Evolutionary conservation across 2,113 vertebrate genomes (phyloP).

Genomic region (Nothobranchius furzeri): DNA sequence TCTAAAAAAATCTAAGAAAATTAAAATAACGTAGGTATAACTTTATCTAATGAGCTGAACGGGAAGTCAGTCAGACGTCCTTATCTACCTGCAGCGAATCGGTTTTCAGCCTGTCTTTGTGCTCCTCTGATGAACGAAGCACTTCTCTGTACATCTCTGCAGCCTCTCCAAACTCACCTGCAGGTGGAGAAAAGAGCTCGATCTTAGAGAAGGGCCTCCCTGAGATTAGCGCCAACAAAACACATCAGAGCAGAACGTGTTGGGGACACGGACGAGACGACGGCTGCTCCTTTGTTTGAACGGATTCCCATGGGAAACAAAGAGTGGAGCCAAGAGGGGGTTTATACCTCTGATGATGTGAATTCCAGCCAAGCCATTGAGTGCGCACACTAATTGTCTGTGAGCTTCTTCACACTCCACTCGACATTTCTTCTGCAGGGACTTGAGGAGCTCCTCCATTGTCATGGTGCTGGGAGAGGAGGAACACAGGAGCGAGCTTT

Average conservation of each 20-base stretch:
- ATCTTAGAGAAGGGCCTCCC: conserved; percentile 11
- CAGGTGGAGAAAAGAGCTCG: conserved; percentile 9
- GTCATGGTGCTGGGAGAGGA: conserved; percentile 90
- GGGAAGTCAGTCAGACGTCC: no score
- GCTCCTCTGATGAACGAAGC: conserved; percentile 94
- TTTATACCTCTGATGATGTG: conserved; percentile 96
- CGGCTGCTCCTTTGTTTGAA: conserved; percentile 37
- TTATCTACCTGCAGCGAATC: conserved; percentile 91
- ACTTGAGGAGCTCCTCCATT: conserved; percentile 95
- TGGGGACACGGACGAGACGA: conserved; percentile 28
- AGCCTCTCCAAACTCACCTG: conserved; percentile 88
- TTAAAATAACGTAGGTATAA: neutral
- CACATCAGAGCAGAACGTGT: conserved; percentile 7
- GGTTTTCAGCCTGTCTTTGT: conserved; percentile 95
- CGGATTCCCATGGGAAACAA: conserved; percentile 67
- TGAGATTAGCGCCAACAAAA: conserved; percentile 26
- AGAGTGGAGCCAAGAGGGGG: conserved; percentile 4
- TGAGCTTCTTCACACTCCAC: conserved; percentile 98
- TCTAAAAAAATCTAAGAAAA: neutral
- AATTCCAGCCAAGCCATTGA: conserved; percentile 97
- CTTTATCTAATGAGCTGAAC: no score
- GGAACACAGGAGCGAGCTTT: conserved; percentile 18
- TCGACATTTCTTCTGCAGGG: conserved; percentile 96
- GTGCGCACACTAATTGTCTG: conserved; percentile 93
- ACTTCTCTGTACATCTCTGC: conserved; percentile 94